Conservation (phyloP, 2,113 vertebrate genomes). For the Isichthys henryi region DNA sequence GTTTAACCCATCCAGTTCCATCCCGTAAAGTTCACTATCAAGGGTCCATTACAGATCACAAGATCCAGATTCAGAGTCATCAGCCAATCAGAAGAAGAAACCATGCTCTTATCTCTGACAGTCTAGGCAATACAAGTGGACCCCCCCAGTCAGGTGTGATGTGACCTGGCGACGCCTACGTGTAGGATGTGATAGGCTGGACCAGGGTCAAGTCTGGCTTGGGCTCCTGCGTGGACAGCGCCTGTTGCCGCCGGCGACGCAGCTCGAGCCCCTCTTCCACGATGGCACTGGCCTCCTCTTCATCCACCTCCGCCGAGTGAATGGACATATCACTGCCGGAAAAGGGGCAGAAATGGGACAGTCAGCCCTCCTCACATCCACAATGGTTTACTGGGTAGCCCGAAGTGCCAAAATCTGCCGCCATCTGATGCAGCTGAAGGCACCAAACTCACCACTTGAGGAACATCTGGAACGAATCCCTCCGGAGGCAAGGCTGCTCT, state of each 20-base stretch:
- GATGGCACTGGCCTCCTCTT: slow-evolving; percentile 69
- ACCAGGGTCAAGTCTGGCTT: slow-evolving; percentile 75
- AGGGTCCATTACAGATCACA: background rate
- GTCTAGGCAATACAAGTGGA: background rate
- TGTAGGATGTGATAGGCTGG: slow-evolving; percentile 75
- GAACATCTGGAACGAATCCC: slow-evolving; percentile 89
- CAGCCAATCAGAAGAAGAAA: background rate
- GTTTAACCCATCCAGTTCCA: background rate
- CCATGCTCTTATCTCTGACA: background rate
- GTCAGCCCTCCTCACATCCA: background rate
- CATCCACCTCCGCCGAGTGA: slow-evolving; percentile 74
- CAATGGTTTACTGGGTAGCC: background rate
- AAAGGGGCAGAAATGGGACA: slow-evolving; percentile 6
- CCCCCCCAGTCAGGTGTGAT: background rate
- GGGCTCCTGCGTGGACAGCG: slow-evolving; percentile 62
- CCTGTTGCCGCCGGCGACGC: slow-evolving; percentile 68
- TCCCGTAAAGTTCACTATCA: background rate
- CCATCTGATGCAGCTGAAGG: background rate
- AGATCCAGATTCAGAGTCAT: background rate
- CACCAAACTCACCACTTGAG: slow-evolving; percentile 72
- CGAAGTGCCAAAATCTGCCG: background rate
- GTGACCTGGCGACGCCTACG: slow-evolving; percentile 59
- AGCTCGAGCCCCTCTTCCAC: slow-evolving; percentile 81
- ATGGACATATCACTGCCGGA: slow-evolving; percentile 75
- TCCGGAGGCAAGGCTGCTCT: slow-evolving; percentile 85